Evolutionary conservation across 2,888 invertebrate genomes (phyloP).

Genomic region (Synergus japonicus): DNA sequence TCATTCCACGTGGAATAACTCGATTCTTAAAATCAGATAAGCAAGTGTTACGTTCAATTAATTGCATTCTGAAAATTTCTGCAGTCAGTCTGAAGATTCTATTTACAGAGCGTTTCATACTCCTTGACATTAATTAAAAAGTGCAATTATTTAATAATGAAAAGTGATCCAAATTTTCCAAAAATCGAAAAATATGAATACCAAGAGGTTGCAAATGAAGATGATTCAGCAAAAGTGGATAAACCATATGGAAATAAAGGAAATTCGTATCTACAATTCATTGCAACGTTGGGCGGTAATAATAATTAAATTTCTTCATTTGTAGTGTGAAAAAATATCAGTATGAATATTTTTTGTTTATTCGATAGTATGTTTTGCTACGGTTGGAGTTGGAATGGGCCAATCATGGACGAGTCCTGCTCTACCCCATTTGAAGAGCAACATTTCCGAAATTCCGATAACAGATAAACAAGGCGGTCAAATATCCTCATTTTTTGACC

Average conservation of each 20-base stretch:
- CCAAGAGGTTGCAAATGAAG: background rate
- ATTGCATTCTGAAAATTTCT: too few relatives aligned
- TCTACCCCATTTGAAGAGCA: conserved; percentile 64
- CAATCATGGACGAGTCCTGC: conserved; percentile 71
- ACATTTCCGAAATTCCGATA: conserved; percentile 62
- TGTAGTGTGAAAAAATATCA: background rate
- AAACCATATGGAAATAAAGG: background rate
- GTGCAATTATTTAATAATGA: background rate
- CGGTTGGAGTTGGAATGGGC: conserved; percentile 65
- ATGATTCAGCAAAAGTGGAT: background rate
- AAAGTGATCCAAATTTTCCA: background rate
- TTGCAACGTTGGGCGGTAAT: background rate
- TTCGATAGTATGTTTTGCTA: conserved; percentile 44
- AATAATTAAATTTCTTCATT: background rate
- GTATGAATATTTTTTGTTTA: background rate
- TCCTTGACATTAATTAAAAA: background rate
- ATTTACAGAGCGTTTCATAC: background rate
- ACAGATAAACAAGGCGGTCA: conserved; percentile 66
- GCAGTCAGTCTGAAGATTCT: background rate
- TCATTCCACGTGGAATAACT: too few relatives aligned
- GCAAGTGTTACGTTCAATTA: too few relatives aligned
- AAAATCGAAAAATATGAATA: background rate
- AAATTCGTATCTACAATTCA: background rate
- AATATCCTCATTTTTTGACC: conserved; percentile 69
- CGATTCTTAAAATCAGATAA: too few relatives aligned